phyloP scores from a whole-genome alignment of 2,888 invertebrate genomes.

The Archips xylosteana region DNA sequence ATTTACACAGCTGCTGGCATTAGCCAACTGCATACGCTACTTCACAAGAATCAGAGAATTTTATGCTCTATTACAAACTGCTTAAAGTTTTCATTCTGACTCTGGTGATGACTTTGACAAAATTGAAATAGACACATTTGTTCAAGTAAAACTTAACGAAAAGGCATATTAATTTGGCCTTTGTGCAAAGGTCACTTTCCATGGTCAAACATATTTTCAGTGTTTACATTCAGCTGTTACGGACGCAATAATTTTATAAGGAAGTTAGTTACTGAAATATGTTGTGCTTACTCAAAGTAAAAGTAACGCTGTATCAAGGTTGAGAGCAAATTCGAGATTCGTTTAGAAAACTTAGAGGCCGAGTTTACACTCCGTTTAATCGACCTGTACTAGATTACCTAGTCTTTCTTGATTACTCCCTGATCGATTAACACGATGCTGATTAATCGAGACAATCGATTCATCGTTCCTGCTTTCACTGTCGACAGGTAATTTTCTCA shows the following conservation, averaged over 20 bases:
- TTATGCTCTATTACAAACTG: conserved; percentile 2
- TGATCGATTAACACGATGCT: conserved; percentile 61
- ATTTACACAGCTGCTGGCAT: conserved; percentile 67
- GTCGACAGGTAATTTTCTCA: conserved; percentile 43
- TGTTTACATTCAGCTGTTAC: conserved; percentile 5
- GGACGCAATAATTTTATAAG: not conserved
- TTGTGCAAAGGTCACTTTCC: conserved; percentile 24
- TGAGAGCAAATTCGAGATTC: conserved; percentile 29
- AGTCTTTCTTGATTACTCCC: conserved; percentile 55
- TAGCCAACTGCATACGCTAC: conserved; percentile 33
- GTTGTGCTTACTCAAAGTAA: not conserved
- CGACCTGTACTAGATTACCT: conserved; percentile 49
- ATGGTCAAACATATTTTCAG: conserved; percentile 30
- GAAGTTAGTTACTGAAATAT: conserved; percentile 1
- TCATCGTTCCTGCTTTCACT: conserved; percentile 61
- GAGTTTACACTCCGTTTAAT: conserved; percentile 43
- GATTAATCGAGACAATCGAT: conserved; percentile 45
- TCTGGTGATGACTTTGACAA: not conserved
- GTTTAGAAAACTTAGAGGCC: conserved; percentile 30
- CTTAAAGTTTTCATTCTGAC: not conserved
- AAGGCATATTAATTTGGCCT: conserved; percentile 18
- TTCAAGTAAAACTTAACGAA: conserved; percentile 25
- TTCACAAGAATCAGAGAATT: not conserved
- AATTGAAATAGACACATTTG: conserved; percentile 16
- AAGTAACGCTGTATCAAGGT: not conserved